Percentiles rank a stretch among this genome's conserved stretches.
These are phyloP conservation scores for Apodemus sylvaticus DNA, from an alignment of 2,113 vertebrate genomes.

Conservation along the genomic window DNA sequence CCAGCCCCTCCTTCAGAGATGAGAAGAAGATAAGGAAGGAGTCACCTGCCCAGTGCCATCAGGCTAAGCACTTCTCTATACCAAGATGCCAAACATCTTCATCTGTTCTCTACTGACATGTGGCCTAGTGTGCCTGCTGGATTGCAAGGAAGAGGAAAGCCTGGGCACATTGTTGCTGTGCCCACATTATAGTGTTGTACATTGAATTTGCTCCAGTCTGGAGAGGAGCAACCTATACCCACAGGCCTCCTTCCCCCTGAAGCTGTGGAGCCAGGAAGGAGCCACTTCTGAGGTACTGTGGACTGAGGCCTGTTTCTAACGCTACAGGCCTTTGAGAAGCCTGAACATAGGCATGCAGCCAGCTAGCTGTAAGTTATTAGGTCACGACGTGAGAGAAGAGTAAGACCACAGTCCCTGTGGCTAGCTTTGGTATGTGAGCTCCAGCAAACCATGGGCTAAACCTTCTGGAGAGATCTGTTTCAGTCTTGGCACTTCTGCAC, in stretches of 20 bases:
- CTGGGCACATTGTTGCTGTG: fast-evolving
- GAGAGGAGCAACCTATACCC: not conserved
- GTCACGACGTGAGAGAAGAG: fast-evolving
- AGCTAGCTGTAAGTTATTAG: not conserved
- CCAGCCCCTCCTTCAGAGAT: not conserved
- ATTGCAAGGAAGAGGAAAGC: not conserved
- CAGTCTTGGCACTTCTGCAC: not conserved
- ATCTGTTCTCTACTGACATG: not conserved
- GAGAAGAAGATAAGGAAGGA: not conserved
- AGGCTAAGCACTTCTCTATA: not conserved
- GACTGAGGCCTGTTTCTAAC: not conserved
- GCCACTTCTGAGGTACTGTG: not conserved
- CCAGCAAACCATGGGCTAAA: not conserved
- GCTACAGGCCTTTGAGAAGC: not conserved
- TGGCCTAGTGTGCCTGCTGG: not conserved
- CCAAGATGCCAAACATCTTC: not conserved
- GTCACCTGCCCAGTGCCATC: not conserved
- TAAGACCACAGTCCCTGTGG: not conserved
- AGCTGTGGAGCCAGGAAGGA: too few species aligned
- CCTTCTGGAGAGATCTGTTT: not conserved
- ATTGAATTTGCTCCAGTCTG: not conserved
- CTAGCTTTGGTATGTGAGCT: not conserved
- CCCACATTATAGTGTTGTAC: not conserved
- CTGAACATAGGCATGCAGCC: not conserved
- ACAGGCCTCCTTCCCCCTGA: not conserved